phyloP scores from a whole-genome alignment of 2,113 vertebrate genomes.

The Danionella cerebrum region DNA sequence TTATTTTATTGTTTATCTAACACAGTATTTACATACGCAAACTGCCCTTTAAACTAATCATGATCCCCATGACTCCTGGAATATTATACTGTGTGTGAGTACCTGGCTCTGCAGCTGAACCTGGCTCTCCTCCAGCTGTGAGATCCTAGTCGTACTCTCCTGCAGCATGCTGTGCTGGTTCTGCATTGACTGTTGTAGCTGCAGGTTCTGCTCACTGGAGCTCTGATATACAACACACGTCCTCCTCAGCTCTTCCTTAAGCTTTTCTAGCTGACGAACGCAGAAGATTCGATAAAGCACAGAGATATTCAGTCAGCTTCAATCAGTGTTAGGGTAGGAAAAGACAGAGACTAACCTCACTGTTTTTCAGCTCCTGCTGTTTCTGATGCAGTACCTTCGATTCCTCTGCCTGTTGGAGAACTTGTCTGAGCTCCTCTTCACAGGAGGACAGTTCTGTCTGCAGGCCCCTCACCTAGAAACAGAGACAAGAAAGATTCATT shows the following conservation, averaged over 20 bases:
- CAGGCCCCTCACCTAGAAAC: slow-evolving; percentile 70
- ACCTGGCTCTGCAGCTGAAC: slow-evolving; percentile 80
- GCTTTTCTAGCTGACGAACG: slow-evolving; percentile 65
- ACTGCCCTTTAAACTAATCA: too few species aligned
- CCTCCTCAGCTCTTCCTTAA: slow-evolving; percentile 77
- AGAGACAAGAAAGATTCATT: not conserved
- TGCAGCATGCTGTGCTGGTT: slow-evolving; percentile 86
- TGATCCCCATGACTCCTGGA: too few species aligned
- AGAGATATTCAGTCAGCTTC: not conserved
- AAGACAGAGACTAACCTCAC: slow-evolving; percentile 63
- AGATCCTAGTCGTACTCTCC: slow-evolving; percentile 75
- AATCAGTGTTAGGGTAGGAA: not conserved
- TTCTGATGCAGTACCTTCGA: slow-evolving; percentile 69
- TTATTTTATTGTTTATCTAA: too few species aligned
- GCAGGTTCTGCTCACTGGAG: slow-evolving; percentile 71
- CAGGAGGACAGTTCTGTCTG: slow-evolving; percentile 71
- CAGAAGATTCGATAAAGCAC: not conserved
- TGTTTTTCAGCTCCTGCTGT: slow-evolving; percentile 68
- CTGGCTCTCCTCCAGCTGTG: slow-evolving; percentile 85
- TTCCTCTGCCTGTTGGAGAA: slow-evolving; percentile 72
- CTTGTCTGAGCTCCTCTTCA: slow-evolving; percentile 71
- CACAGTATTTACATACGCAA: too few species aligned
- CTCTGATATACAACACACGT: slow-evolving; percentile 65
- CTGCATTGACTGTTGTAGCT: slow-evolving; percentile 78
- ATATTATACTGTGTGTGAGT: too few species aligned